Conservation (phyloP, 2,113 vertebrate genomes). For the Xenopus tropicalis region UCB_Xtro_10.0 CM004443.2:106313501-106314000, state of each 20-base stretch:
- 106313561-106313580: conserved; percentile 20
- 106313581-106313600: not conserved
- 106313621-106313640: not conserved
- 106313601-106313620: not conserved
- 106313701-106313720: not conserved
- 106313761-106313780: conserved; percentile 1
- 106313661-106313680: not conserved
- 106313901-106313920: not conserved
- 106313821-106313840: not conserved
- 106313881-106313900: not conserved
- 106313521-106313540: conserved; percentile 30
- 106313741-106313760: not conserved
- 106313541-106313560: conserved; percentile 34
- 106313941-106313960: too few species aligned
- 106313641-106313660: conserved; percentile 1
- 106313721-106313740: conserved; percentile 2
- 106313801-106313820: too few species aligned
- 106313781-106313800: not conserved
- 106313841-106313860: not conserved
- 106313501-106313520: conserved; percentile 34
- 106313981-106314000: too few species aligned
- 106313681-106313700: not conserved
- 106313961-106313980: too few species aligned
- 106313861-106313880: not conserved
- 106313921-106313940: too few species aligned